Evolutionary conservation across 1,140 invertebrate species (phyloP).

Genomic region (Trachymyrmex cornetzi): DNA sequence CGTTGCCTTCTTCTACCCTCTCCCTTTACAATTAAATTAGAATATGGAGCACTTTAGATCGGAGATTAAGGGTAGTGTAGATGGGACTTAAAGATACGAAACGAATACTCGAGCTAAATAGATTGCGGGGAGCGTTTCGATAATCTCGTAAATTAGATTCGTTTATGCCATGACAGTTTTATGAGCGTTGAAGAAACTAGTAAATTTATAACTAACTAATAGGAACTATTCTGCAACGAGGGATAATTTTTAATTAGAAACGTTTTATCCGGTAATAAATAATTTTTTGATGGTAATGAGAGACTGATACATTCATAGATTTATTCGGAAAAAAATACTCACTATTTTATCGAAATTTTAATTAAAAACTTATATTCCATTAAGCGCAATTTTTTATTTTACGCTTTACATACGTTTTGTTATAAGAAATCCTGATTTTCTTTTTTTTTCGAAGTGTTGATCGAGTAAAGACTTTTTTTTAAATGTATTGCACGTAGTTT

Average conservation of each 20-base stretch:
- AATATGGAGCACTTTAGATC: slow-evolving; percentile 41
- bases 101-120: slow-evolving; percentile 1
- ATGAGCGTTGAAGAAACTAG: background rate
- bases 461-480: background rate
- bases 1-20: background rate
- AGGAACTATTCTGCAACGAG: background rate
- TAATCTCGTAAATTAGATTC: slow-evolving; percentile 19
- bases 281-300: background rate
- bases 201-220: background rate
- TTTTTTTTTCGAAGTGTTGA: background rate
- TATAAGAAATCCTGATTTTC: background rate
- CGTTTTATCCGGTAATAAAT: background rate
- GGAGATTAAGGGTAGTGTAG: slow-evolving; percentile 19
- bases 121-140: slow-evolving; percentile 5
- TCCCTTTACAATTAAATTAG: slow-evolving; percentile 25
- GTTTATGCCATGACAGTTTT: slow-evolving; percentile 10
- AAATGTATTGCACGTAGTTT: too few species aligned
- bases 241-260: background rate
- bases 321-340: background rate
- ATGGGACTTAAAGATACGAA: slow-evolving; percentile 29
- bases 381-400: background rate
- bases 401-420: background rate
- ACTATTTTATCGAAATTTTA: background rate
- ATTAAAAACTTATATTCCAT: background rate
- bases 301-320: background rate